Percentiles rank a stretch among this genome's conserved stretches.
Evolutionary conservation across 2,797 vertebrate species (phyloP).

Genomic region (Scomberomorus guttatus): DNA sequence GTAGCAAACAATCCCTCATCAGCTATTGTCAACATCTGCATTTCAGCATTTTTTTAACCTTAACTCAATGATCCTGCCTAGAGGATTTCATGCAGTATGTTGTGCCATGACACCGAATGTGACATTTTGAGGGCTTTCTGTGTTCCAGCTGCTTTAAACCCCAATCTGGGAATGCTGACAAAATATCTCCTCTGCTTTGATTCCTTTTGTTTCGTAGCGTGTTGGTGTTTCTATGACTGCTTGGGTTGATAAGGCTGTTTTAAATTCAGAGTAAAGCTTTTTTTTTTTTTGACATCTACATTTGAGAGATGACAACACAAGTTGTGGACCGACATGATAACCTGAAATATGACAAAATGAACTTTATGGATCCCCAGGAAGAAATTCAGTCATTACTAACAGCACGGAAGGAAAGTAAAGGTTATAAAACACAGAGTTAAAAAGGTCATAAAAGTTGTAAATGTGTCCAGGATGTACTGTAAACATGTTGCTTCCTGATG

Average conservation of each 20-base stretch:
- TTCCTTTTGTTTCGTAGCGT: conserved; percentile 35
- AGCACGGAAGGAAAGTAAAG: conserved; percentile 6
- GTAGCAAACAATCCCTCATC: conserved; percentile 42
- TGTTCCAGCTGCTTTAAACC: conserved; percentile 41
- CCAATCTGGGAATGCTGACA: conserved; percentile 67
- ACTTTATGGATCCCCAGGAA: conserved; percentile 20
- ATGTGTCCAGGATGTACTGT: conserved; percentile 15
- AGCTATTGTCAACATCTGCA: conserved; percentile 61
- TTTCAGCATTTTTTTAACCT: neutral
- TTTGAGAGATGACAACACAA: conserved; percentile 29
- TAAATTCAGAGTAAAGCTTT: conserved; percentile 25
- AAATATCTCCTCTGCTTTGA: conserved; percentile 30
- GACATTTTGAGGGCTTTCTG: conserved; percentile 56
- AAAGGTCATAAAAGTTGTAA: conserved; percentile 17
- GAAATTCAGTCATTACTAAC: conserved; percentile 9
- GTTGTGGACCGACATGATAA: conserved; percentile 18
- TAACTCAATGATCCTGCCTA: conserved; percentile 15
- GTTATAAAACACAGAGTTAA: conserved; percentile 13
- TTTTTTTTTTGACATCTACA: conserved; percentile 15
- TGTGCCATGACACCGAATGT: conserved; percentile 41
- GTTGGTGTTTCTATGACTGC: conserved; percentile 26
- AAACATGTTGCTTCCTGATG: conserved; percentile 34
- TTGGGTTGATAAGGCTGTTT: conserved; percentile 43
- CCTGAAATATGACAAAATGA: conserved; percentile 26
- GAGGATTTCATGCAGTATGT: conserved; percentile 43